A percentile compares a stretch with the other conserved stretches of the same genome.
phyloP scores from a whole-genome alignment of 1,140 invertebrate species.

The Drosophila ananassae region DNA sequence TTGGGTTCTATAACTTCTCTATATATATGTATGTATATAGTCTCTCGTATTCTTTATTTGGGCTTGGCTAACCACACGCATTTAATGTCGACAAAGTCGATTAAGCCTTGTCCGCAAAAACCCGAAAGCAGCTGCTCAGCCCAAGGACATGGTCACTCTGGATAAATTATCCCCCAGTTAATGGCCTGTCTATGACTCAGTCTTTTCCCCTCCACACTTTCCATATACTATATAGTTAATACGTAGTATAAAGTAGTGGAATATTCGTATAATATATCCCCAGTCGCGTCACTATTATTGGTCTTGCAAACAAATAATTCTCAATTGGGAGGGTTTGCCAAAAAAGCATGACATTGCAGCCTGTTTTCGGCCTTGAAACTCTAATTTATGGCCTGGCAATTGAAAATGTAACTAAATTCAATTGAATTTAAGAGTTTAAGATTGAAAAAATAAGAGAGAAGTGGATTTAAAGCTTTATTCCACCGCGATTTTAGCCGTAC shows the following conservation, averaged over 20 bases:
- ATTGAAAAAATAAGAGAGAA: background rate
- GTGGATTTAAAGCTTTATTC: too few species aligned
- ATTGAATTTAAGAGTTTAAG: constrained; percentile 30
- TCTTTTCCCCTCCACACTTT: constrained; percentile 6
- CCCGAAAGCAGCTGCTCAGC: constrained; percentile 42
- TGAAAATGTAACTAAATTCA: constrained; percentile 22
- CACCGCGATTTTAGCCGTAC: too few species aligned
- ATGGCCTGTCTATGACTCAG: constrained; percentile 56
- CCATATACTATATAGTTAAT: background rate
- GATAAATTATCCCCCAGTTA: constrained; percentile 22
- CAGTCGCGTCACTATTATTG: constrained; percentile 57
- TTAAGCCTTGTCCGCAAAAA: constrained; percentile 58
- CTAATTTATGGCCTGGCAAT: constrained; percentile 46
- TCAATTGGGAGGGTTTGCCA: constrained; percentile 53
- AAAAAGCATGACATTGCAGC: constrained; percentile 44
- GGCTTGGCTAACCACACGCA: constrained; percentile 66
- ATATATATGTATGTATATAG: background rate
- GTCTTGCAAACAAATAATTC: constrained; percentile 64
- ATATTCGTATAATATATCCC: background rate
- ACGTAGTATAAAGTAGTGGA: background rate
- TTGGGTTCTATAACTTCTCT: background rate
- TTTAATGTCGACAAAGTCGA: constrained; percentile 80
- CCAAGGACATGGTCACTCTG: constrained; percentile 3
- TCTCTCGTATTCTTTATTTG: background rate
- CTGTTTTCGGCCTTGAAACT: constrained; percentile 25